Base-by-base conservation (phyloP, 2,797 vertebrate species). In the Borostomias antarcticus region DNA sequence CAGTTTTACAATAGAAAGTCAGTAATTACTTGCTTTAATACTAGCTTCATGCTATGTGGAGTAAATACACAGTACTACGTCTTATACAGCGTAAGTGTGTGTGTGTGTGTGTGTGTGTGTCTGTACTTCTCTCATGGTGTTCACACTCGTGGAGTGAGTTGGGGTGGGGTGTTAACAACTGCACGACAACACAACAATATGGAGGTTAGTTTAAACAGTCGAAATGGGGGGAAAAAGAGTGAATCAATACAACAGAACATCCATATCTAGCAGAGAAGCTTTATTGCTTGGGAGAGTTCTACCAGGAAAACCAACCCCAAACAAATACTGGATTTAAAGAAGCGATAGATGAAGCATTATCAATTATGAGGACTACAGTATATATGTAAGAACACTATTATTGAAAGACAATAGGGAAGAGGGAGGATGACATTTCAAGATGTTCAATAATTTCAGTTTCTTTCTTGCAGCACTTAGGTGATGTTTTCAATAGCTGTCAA, bases 181-280 rank as follows among this genome's bases (percentile, higher is more conserved):
- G 35, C 6, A 8, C 2, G 21, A 21, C 48, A 10, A 10, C 8
- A 11, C 48, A 51, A 11, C 9, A 10, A 8, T 10, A 19, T 51
- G 47, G 30, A 25, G 52, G 48, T 54, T 73, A 45, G 70, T 53
- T 63, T 43, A 33, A 64, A 23, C 17, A 28, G 65, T 60, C 17
- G 28, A 82, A 75, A 70, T 56, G 10, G n/a, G n/a, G n/a, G n/a
- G n/a, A 81, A 68, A 56, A 54, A 68, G n/a, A 21, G 66, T 48
- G 40, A 66, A 69, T 82, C 58, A 86, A 59, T 54, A 72, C 68
- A 77, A 85, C 68, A 74, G 62, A 78, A 77, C 68, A 79, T 69
- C 62, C 35, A 74, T 13, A 62, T 78, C 50, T 75, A 75, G 73
- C 33, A 71, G 66, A 59, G 21, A 37, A 68, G 51, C 40, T 81